These are phyloP conservation scores for Oncorhynchus kisutch DNA, from an alignment of 2,113 vertebrate species.

Conservation along the genomic window DNA sequence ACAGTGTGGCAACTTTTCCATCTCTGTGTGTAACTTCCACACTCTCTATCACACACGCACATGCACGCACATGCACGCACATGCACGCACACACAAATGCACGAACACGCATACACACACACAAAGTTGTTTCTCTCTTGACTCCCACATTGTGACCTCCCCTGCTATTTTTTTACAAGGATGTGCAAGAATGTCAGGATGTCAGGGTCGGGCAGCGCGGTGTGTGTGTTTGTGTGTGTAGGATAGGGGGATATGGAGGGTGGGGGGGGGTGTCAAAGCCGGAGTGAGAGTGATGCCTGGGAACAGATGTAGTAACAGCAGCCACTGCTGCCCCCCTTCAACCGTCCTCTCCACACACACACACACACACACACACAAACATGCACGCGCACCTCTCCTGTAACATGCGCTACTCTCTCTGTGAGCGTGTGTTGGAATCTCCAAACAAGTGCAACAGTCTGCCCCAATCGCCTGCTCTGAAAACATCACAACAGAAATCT, in stretches of 20 bases:
- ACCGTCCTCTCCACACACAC: constrained; percentile 4
- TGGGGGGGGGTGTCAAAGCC: constrained; percentile 12
- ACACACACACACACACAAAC: constrained; percentile 15
- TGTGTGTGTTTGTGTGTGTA: constrained; percentile 20
- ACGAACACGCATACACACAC: constrained; percentile 6
- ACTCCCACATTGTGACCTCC: constrained; percentile 33
- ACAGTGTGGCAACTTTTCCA: constrained; percentile 48
- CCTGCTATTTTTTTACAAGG: constrained; percentile 44
- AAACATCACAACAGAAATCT: not conserved
- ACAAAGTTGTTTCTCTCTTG: constrained; percentile 3
- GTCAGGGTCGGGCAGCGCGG: constrained; percentile 11
- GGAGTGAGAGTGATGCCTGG: constrained; percentile 56
- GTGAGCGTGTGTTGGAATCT: constrained; percentile 25
- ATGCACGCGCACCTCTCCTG: not conserved
- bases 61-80: constrained; percentile 12
- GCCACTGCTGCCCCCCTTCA: constrained; percentile 21
- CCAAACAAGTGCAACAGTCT: constrained; percentile 29
- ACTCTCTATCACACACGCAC: constrained; percentile 17
- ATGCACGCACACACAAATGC: constrained; percentile 11
- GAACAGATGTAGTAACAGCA: constrained; percentile 71
- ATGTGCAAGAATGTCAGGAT: constrained; percentile 55
- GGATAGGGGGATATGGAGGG: not conserved
- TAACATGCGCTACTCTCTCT: constrained; percentile 10
- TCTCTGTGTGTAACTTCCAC: not conserved
- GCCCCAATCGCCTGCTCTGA: not conserved